Conservation (phyloP, 30 jellyfish, hydroid and myxozoan species). For the Hydra vulgaris region DNA sequence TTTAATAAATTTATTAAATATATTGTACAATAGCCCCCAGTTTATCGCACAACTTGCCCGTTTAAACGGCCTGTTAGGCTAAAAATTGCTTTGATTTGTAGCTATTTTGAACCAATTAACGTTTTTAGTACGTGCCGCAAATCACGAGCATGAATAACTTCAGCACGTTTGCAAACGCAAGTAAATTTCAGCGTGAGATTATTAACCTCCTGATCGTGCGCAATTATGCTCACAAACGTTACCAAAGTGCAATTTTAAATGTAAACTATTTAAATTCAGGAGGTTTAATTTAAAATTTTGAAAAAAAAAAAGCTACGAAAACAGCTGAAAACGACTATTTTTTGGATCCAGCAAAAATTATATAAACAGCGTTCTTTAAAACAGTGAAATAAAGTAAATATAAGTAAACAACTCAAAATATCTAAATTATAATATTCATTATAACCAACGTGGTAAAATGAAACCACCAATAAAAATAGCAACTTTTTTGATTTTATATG, state of each 20-base stretch:
- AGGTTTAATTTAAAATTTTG: background rate
- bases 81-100: no score
- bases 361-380: background rate
- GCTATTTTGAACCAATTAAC: no score
- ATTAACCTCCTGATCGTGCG: background rate
- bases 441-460: background rate
- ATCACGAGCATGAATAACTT: background rate
- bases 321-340: background rate
- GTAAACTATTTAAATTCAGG: no score
- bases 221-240: background rate
- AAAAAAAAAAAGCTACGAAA: background rate
- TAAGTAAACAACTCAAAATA: background rate
- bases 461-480: background rate
- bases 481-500: background rate
- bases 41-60: no score
- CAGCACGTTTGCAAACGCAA: background rate
- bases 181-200: background rate
- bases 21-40: no score
- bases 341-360: background rate
- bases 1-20: no score
- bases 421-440: background rate
- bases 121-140: background rate
- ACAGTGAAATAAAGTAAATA: background rate
- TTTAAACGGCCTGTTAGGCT: no score
- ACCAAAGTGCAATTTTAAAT: background rate